Evolutionary conservation across 2,797 vertebrate species (phyloP).

Genomic region (Brachyrhaphis roseni): DNA sequence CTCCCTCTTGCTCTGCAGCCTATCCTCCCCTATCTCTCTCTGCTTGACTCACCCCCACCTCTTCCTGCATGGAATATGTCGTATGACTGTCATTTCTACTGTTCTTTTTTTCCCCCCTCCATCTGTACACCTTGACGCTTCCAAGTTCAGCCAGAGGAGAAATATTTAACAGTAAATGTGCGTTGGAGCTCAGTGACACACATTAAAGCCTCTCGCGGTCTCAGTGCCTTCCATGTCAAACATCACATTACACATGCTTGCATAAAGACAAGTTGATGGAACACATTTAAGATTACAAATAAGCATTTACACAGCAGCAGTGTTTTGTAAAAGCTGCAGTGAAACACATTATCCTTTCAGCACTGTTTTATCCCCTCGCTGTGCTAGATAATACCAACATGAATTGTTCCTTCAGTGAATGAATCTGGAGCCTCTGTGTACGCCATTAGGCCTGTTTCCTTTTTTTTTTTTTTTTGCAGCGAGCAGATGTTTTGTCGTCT

Average conservation of each 20-base stretch:
- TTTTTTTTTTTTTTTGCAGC: constrained; percentile 51
- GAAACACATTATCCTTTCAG: constrained; percentile 66
- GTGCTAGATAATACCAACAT: constrained; percentile 66
- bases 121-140: constrained; percentile 33
- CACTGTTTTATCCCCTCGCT: constrained; percentile 29
- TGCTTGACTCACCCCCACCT: constrained; percentile 49
- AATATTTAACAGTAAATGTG: constrained; percentile 27
- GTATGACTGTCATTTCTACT: constrained; percentile 45
- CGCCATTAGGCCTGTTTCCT: constrained; percentile 69
- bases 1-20: constrained; percentile 60
- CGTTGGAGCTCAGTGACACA: constrained; percentile 8
- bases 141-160: constrained; percentile 17
- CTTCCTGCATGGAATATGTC: constrained; percentile 59
- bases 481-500: constrained; percentile 71
- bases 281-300: constrained; percentile 52
- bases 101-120: constrained; percentile 5
- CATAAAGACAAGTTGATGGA: constrained; percentile 44
- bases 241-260: constrained; percentile 39
- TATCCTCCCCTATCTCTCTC: constrained; percentile 42
- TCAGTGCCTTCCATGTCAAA: constrained; percentile 36
- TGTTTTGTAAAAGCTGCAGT: constrained; percentile 60
- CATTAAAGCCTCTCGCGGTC: constrained; percentile 37
- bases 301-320: constrained; percentile 21
- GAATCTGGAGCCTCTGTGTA: constrained; percentile 57
- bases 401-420: constrained; percentile 62